These are phyloP conservation scores for Triplophysa yarkandensis DNA, from an alignment of 2,797 vertebrate genomes.

Conservation along the genomic window DNA sequence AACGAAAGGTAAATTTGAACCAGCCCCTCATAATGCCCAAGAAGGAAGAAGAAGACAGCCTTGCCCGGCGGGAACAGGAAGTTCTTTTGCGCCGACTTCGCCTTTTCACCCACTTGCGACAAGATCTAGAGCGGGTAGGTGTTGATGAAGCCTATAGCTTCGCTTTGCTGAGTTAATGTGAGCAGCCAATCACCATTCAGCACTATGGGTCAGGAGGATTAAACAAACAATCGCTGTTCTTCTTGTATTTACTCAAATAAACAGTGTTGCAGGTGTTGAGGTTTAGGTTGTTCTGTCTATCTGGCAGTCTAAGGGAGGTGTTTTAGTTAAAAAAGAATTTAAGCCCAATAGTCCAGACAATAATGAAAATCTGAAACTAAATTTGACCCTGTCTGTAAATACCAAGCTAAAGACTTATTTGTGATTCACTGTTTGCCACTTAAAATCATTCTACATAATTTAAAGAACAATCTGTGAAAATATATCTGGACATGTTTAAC, in stretches of 20 bases:
- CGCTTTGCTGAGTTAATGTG: background rate
- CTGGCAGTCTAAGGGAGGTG: background rate
- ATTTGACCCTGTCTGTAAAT: too few species aligned
- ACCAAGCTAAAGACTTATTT: too few species aligned
- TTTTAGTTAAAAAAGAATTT: background rate
- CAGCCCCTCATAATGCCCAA: conserved; percentile 94
- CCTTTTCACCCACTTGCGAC: conserved; percentile 95
- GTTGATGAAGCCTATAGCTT: background rate
- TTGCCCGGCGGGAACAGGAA: conserved; percentile 92
- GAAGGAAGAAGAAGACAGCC: conserved; percentile 95
- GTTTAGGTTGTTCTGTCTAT: too few species aligned
- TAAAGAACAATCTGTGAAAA: too few species aligned
- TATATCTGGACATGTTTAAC: too few species aligned
- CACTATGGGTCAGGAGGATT: background rate
- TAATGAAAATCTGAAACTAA: background rate
- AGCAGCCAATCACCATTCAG: background rate
- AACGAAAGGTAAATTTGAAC: conserved; percentile 93
- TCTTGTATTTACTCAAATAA: background rate
- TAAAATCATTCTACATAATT: too few species aligned
- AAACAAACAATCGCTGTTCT: background rate
- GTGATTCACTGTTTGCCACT: too few species aligned
- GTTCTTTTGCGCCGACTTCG: conserved; percentile 90
- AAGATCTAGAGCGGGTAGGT: conserved; percentile 97
- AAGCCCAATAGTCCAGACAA: background rate
- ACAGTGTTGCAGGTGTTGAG: too few species aligned